Conservation (phyloP, 2,797 vertebrate genomes). For the Myoxocephalus aenaeus region DNA sequence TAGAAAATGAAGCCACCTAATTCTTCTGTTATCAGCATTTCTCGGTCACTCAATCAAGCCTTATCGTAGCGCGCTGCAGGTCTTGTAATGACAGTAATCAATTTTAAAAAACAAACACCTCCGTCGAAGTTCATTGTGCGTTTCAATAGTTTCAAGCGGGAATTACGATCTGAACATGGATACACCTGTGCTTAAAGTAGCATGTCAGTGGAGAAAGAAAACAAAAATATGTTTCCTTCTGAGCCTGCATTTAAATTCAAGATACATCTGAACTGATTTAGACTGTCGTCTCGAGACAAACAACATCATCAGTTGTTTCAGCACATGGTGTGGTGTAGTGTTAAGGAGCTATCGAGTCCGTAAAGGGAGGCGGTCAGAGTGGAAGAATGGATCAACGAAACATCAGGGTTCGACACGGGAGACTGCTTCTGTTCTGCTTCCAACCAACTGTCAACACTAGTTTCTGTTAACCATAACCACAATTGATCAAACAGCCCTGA, state of each 20-base stretch:
- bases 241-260: conserved; percentile 4
- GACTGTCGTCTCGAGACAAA: background rate
- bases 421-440: background rate
- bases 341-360: background rate
- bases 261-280: background rate
- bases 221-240: background rate
- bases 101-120: conserved; percentile 68
- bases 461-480: background rate
- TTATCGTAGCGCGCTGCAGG: conserved; percentile 70
- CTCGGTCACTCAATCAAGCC: conserved; percentile 75
- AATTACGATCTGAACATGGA: conserved; percentile 14
- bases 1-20: conserved; percentile 72
- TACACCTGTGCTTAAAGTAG: conserved; percentile 1
- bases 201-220: background rate
- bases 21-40: conserved; percentile 79
- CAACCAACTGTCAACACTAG: background rate
- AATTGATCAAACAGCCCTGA: background rate
- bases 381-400: background rate
- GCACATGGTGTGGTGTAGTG: background rate
- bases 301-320: background rate
- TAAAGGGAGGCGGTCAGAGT: background rate
- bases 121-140: conserved; percentile 63
- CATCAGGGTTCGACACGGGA: background rate
- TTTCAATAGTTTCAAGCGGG: conserved; percentile 35
- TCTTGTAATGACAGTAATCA: conserved; percentile 78